Conservation (phyloP, 2,888 invertebrate genomes). For the Cephonodes hylas region DNA sequence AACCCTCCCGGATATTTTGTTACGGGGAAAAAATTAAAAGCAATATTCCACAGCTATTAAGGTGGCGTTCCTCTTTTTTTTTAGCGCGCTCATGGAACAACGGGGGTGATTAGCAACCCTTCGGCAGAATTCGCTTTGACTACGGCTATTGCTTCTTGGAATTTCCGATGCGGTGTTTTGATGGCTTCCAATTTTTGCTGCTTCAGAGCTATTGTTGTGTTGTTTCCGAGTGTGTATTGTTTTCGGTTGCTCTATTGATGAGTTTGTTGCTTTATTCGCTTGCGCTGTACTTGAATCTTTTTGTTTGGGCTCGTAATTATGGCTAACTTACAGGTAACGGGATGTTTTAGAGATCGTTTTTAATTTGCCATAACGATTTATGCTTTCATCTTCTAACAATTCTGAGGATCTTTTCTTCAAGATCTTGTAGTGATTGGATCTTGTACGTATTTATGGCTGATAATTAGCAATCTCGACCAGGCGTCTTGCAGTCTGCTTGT, state of each 20-base stretch:
- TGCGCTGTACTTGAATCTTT: background rate
- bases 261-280: background rate
- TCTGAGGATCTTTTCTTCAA: too few relatives aligned
- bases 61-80: constrained; percentile 39
- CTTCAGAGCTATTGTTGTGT: background rate
- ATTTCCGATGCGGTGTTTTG: constrained; percentile 47
- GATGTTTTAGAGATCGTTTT: too few relatives aligned
- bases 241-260: background rate
- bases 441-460: background rate
- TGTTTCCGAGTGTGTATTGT: background rate
- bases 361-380: too few relatives aligned
- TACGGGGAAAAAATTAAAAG: constrained; percentile 25
- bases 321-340: too few relatives aligned
- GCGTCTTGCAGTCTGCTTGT: background rate
- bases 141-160: constrained; percentile 52
- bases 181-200: constrained; percentile 16
- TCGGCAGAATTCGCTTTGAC: constrained; percentile 48
- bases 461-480: background rate
- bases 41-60: constrained; percentile 37
- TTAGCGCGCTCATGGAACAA: constrained; percentile 46
- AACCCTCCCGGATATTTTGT: constrained; percentile 24
- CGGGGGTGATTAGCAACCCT: constrained; percentile 58
- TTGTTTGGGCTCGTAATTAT: background rate
- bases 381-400: too few relatives aligned
- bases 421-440: too few relatives aligned